Evolutionary conservation across 2,797 vertebrate genomes (phyloP), one percentile per base, ranked within the genome.

Genomic region (Botia almorhae): DNA sequence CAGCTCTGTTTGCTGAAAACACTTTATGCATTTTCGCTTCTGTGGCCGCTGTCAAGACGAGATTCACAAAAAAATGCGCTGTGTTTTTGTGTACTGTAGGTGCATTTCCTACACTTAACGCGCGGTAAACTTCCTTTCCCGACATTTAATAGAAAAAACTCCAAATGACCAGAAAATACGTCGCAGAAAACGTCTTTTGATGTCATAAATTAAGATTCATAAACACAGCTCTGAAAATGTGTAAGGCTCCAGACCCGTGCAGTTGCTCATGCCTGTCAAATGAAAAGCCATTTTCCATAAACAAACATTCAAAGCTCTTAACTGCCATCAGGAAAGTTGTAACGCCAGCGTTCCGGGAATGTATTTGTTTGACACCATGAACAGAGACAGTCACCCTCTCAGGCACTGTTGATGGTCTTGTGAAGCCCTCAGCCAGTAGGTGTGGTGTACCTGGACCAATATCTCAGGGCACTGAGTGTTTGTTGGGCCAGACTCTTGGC

Each of bases 401-500:
- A 14, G 23, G 7, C 21, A 50, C 48, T 43, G 23, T 71, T 17
- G 36, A 29, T 55, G 19, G 29, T 43, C 69, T n/a, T 46, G 14
- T 46, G 29, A 67, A 67, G 51, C n/a, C 21, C n/a, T 72, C 6
- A 55, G 23, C 23, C 19, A n/a, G 39, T 13, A 56, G 67, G 61
- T 64, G 14, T 63, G 60, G 61, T 56, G 58, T 43, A 43, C 7
- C 39, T 8, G 39, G 69, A 55, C 60, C 23, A 65, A 23, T 68
- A 29, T 36, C 71, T 73, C 74, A 53, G 69, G 21, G 48, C 36
- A 51, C 43, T 16, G 14, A 69, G 60, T 64, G 68, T 81, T 78
- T 80, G 73, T 51, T 81, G 76, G 84, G 79, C 70, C 83, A 82
- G 71, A 79, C 83, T 81, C 71, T 76, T 81, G 83, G 80, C 76